phyloP scores from a whole-genome alignment of 2,797 vertebrate species.

The Heliangelus exortis region DNA sequence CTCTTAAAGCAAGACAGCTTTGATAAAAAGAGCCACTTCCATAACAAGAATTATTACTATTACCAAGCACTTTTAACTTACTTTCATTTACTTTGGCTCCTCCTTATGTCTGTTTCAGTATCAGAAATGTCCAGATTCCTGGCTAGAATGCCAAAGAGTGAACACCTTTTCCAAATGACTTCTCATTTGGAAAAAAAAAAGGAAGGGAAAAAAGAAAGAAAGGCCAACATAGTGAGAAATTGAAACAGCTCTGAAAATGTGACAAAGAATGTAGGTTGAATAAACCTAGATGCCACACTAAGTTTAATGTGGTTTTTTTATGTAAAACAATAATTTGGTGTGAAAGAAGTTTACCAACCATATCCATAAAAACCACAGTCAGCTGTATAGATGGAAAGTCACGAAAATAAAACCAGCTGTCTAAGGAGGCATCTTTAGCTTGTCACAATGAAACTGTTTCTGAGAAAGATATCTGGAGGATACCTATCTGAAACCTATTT shows the following conservation, averaged over 20 bases:
- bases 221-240: constrained; percentile 30
- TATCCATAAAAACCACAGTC: constrained; percentile 33
- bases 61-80: neutral
- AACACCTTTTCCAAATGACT: constrained; percentile 29
- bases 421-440: neutral
- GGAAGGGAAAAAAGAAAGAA: neutral
- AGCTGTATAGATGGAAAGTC: constrained; percentile 34
- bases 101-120: constrained; percentile 18
- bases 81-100: constrained; percentile 11
- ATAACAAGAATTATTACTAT: neutral
- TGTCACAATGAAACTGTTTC: neutral
- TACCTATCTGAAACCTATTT: neutral
- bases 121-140: constrained; percentile 20
- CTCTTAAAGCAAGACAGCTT: neutral
- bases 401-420: constrained; percentile 54
- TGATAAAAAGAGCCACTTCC: neutral
- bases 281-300: constrained; percentile 9
- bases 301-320: constrained; percentile 9
- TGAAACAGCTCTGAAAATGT: constrained; percentile 2
- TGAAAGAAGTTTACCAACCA: constrained; percentile 41
- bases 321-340: constrained; percentile 15
- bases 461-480: neutral
- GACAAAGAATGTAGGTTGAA: constrained; percentile 12
- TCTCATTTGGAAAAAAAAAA: neutral
- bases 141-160: constrained; percentile 20